Conservation (phyloP, 2,113 vertebrate species). For the Charina bottae region DNA sequence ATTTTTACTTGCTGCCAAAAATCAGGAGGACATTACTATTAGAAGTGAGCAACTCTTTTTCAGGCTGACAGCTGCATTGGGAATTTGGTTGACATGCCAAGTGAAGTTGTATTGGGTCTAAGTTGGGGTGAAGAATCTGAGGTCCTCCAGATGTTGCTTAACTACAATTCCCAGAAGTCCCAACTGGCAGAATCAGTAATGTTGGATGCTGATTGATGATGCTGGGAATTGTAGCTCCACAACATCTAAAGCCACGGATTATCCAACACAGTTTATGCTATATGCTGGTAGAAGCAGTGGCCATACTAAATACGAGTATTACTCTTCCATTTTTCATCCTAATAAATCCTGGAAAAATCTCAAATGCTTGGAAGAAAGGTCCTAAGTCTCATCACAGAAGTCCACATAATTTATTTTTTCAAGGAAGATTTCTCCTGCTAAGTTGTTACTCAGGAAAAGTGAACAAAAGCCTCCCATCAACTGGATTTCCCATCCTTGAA, state of each 20-base stretch:
- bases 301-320: neutral
- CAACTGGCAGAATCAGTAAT: neutral
- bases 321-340: neutral
- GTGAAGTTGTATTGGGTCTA: neutral
- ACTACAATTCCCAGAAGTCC: neutral
- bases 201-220: neutral
- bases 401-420: neutral
- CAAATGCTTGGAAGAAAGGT: neutral
- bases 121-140: neutral
- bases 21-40: neutral
- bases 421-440: neutral
- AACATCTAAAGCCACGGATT: neutral
- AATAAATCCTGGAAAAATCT: neutral
- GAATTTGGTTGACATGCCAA: neutral
- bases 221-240: neutral
- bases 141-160: neutral
- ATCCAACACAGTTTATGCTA: neutral
- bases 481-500: neutral
- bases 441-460: neutral
- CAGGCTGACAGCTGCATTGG: neutral
- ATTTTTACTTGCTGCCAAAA: neutral
- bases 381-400: neutral
- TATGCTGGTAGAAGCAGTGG: neutral
- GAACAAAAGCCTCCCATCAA: neutral
- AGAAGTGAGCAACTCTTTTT: neutral